These are phyloP conservation scores for Ophraella communa DNA, from an alignment of 2,888 invertebrate species.

Conservation along the genomic window DNA sequence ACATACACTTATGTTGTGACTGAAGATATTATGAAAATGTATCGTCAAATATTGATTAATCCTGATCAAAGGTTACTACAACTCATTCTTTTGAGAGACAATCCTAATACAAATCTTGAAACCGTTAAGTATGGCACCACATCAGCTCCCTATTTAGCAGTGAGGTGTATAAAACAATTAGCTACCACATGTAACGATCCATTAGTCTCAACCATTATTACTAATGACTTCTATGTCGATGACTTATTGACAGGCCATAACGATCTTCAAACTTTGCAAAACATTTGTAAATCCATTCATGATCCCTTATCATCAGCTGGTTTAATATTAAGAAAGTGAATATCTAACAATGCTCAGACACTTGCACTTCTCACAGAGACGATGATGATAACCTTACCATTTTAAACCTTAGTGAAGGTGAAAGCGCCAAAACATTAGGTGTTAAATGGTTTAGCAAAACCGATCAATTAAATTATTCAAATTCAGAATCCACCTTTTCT, in stretches of 20 bases:
- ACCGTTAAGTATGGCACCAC: slow-evolving; percentile 24
- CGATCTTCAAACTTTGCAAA: not conserved
- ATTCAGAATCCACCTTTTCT: not conserved
- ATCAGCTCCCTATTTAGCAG: slow-evolving; percentile 20
- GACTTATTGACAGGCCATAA: slow-evolving; percentile 17
- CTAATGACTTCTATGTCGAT: slow-evolving; percentile 16
- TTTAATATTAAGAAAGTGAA: slow-evolving; percentile 23
- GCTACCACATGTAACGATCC: slow-evolving; percentile 1
- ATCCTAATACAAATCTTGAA: slow-evolving; percentile 5
- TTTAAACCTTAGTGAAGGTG: slow-evolving; percentile 1
- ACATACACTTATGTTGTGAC: slow-evolving; percentile 21
- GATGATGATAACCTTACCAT: not conserved
- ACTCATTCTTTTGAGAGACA: slow-evolving; percentile 18
- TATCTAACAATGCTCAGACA: slow-evolving; percentile 5
- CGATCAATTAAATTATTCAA: not conserved
- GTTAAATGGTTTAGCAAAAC: not conserved
- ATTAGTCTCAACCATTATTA: slow-evolving; percentile 7
- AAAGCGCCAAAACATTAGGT: slow-evolving; percentile 17
- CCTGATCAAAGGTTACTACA: slow-evolving; percentile 13
- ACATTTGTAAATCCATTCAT: too few relatives aligned
- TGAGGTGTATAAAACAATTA: slow-evolving; percentile 18
- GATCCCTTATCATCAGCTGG: slow-evolving; percentile 8
- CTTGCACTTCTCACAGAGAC: not conserved
- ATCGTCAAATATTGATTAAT: slow-evolving; percentile 9
- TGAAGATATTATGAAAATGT: slow-evolving; percentile 23